phyloP scores from a whole-genome alignment of 2,888 invertebrate species.

The Linnaemya vulpina region DNA sequence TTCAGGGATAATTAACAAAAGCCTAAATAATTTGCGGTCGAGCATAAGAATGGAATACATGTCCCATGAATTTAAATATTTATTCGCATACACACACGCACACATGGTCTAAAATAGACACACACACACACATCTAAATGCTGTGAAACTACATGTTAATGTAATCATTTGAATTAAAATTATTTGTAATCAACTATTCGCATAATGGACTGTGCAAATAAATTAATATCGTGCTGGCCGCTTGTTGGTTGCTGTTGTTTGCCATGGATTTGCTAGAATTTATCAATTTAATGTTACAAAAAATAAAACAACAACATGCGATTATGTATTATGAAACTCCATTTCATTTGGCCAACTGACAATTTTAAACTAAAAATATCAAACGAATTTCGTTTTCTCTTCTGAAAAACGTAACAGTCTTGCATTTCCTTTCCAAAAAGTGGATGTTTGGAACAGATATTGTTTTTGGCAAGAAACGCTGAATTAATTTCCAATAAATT shows the following conservation, averaged over 20 bases:
- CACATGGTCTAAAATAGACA: too few species aligned
- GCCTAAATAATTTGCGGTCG: conserved; percentile 48
- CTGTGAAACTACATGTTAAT: conserved; percentile 11
- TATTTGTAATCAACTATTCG: conserved; percentile 20
- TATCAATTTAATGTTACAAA: not conserved
- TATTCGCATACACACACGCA: not conserved
- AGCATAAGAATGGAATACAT: conserved; percentile 2
- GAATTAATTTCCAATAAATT: too few species aligned
- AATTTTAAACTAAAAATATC: too few species aligned
- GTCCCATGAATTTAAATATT: not conserved
- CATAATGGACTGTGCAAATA: not conserved
- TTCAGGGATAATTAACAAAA: conserved; percentile 36
- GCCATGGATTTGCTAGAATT: conserved; percentile 6
- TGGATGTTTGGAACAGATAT: too few species aligned
- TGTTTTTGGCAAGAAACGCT: too few species aligned
- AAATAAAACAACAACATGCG: not conserved
- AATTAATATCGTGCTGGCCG: not conserved
- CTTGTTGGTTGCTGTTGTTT: not conserved
- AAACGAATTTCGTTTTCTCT: too few species aligned
- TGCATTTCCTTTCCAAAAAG: too few species aligned
- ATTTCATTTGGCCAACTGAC: too few species aligned
- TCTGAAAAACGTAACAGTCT: too few species aligned
- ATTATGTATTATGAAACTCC: too few species aligned
- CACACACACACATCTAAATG: not conserved
- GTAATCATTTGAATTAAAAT: conserved; percentile 34